Percentiles rank a stretch among this genome's conserved stretches.
Evolutionary conservation across 2,888 invertebrate species (phyloP).

Genomic region (Drepanosiphum platanoidis): DNA sequence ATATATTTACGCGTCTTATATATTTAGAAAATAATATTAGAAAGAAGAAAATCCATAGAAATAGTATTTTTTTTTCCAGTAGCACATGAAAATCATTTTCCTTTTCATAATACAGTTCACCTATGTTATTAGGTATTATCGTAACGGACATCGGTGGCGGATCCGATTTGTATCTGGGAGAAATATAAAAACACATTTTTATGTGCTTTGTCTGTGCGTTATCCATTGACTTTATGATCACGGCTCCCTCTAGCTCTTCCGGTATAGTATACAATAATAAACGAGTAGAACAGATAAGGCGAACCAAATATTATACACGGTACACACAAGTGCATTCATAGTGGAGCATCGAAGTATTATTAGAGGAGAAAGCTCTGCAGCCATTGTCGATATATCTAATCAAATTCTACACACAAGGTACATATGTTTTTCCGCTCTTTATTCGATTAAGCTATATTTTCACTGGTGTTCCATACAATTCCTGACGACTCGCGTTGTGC

Average conservation of each 20-base stretch:
- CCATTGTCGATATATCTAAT: constrained; percentile 18
- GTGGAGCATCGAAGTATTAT: constrained; percentile 4
- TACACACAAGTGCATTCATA: neutral
- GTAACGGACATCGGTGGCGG: constrained; percentile 12
- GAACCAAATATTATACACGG: neutral
- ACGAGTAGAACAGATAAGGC: constrained; percentile 17
- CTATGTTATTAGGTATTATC: constrained; percentile 11
- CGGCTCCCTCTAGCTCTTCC: neutral
- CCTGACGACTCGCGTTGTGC: constrained; percentile 7
- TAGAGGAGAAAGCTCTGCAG: neutral
- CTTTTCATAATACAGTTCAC: neutral
- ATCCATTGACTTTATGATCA: constrained; percentile 32
- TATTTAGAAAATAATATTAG: neutral
- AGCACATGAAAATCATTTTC: neutral
- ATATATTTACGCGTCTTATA: too few relatives aligned
- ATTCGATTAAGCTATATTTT: constrained; percentile 48
- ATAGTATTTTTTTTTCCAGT: neutral
- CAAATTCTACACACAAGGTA: constrained; percentile 16
- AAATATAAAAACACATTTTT: constrained; percentile 37
- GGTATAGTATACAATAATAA: constrained; percentile 19
- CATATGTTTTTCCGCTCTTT: constrained; percentile 16
- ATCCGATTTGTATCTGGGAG: constrained; percentile 5
- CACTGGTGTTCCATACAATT: neutral
- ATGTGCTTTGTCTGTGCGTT: constrained; percentile 30
- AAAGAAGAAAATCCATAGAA: neutral